Percentiles rank a stretch among this genome's conserved stretches.
Conservation (phyloP, 2,888 invertebrate genomes). For the Atethmia centrago region DNA sequence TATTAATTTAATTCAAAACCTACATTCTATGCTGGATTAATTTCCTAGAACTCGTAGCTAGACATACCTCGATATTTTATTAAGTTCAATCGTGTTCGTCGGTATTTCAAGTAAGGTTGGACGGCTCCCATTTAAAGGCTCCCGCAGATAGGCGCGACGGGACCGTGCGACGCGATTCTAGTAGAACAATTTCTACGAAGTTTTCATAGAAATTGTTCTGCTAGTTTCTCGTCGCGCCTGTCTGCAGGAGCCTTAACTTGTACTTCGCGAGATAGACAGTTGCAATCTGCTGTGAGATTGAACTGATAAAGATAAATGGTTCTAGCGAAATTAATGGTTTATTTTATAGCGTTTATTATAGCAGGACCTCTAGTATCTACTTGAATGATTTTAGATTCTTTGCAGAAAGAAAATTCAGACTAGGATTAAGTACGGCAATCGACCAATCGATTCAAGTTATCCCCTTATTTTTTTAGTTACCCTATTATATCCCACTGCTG, state of each 20-base stretch:
- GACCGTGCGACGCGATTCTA: no score
- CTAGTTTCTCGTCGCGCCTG: no score
- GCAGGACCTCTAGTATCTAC: background rate
- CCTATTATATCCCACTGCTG: no score
- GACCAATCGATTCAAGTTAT: background rate
- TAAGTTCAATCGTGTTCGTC: constrained; percentile 29
- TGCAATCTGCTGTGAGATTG: constrained; percentile 37
- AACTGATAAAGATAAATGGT: constrained; percentile 47
- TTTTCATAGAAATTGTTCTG: no score
- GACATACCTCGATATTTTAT: constrained; percentile 40
- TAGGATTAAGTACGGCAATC: background rate
- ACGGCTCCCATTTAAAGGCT: constrained; percentile 45
- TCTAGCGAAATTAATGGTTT: constrained; percentile 19
- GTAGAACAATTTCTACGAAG: no score
- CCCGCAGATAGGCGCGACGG: no score
- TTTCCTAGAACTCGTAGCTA: constrained; percentile 47
- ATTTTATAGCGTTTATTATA: constrained; percentile 15
- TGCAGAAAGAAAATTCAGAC: background rate
- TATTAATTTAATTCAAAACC: constrained; percentile 58
- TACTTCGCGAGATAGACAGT: constrained; percentile 34
- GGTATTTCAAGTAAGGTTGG: constrained; percentile 21
- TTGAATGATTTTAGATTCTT: background rate
- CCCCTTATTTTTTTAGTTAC: no score
- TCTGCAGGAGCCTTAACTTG: no score
- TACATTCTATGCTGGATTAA: constrained; percentile 51